Evolutionary conservation across 2,888 invertebrate genomes (phyloP).

Genomic region (Dusona sp.): DNA sequence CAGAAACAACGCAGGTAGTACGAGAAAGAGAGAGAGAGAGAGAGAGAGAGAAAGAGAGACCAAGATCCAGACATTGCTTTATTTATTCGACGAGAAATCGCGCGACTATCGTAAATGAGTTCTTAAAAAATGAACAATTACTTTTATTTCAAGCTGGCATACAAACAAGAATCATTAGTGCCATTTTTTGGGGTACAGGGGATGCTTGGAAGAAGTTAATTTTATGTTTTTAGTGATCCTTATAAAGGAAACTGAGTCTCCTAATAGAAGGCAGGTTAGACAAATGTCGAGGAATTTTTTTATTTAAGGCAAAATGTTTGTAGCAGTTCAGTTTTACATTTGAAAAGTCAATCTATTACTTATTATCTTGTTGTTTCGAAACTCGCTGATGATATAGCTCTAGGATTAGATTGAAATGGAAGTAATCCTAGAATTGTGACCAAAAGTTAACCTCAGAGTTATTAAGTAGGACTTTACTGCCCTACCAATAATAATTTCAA

Average conservation of each 20-base stretch:
- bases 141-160: neutral
- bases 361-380: no score
- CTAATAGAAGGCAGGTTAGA: neutral
- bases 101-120: conserved; percentile 21
- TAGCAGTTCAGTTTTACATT: no score
- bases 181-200: neutral
- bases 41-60: neutral
- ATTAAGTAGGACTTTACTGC: no score
- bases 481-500: no score
- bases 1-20: conserved; percentile 50
- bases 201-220: neutral
- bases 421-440: no score
- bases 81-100: conserved; percentile 57
- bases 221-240: neutral
- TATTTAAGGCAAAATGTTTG: neutral
- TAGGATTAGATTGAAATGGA: no score
- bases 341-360: no score
- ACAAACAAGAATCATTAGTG: neutral
- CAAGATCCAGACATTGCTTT: conserved; percentile 55
- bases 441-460: no score
- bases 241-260: neutral
- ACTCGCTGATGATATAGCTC: no score
- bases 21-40: neutral
- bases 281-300: neutral
- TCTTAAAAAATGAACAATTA: conserved; percentile 15